These are phyloP conservation scores for Morinoia aosen DNA, from an alignment of 2,888 invertebrate species.

Conservation along the genomic window DNA sequence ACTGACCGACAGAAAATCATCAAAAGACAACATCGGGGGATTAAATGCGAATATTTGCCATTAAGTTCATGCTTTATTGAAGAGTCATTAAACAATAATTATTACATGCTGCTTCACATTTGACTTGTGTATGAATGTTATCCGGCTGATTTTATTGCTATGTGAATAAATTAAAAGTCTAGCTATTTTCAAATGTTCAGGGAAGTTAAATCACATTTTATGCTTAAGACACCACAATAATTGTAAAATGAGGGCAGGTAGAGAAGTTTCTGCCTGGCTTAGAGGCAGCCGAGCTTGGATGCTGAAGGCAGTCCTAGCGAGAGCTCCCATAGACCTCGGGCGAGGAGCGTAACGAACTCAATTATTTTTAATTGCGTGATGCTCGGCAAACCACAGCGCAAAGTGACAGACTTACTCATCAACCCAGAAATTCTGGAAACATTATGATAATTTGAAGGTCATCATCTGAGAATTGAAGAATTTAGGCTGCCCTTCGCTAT, in stretches of 20 bases:
- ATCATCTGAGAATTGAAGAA: not conserved
- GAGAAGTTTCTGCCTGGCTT: not conserved
- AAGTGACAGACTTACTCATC: not conserved
- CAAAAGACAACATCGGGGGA: too few species aligned
- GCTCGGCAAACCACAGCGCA: slow-evolving; percentile 22
- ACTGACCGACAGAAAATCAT: too few species aligned
- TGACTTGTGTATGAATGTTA: too few species aligned
- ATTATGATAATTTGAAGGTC: not conserved
- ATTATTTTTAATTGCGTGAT: slow-evolving; percentile 50
- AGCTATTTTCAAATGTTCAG: too few species aligned
- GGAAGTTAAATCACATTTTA: not conserved
- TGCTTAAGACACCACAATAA: not conserved
- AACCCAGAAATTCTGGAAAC: not conserved
- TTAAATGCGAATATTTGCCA: too few species aligned
- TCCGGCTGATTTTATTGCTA: too few species aligned
- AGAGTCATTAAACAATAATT: too few species aligned
- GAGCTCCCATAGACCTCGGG: not conserved
- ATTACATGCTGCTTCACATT: too few species aligned
- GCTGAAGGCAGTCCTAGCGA: not conserved
- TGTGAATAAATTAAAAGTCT: too few species aligned
- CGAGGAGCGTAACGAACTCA: slow-evolving; percentile 39
- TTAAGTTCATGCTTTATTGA: too few species aligned
- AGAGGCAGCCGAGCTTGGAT: not conserved
- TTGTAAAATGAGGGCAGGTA: not conserved
- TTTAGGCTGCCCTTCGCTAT: not conserved